A percentile compares a stretch with the other conserved stretches of the same genome.
Evolutionary conservation across 2,888 invertebrate genomes (phyloP).

Genomic region (Sussaba pulchella): DNA sequence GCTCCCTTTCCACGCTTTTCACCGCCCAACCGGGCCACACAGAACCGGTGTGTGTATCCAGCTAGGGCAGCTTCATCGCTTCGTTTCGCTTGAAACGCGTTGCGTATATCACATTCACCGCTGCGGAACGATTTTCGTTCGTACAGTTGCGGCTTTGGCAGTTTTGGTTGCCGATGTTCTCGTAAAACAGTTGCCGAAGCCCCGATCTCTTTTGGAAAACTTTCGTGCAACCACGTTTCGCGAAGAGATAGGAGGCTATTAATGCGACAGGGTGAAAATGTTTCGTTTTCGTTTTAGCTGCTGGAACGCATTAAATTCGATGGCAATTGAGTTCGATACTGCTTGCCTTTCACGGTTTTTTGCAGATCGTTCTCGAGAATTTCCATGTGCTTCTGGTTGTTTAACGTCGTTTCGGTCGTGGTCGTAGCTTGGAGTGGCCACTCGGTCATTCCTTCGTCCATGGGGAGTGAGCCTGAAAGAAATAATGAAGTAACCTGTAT

Average conservation of each 20-base stretch:
- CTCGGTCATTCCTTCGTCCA: too few relatives aligned
- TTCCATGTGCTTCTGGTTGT: not conserved
- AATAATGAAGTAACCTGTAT: too few relatives aligned
- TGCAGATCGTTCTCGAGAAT: not conserved
- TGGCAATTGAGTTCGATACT: slow-evolving; percentile 9
- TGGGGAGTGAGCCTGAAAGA: too few relatives aligned
- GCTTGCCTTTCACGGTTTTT: not conserved
- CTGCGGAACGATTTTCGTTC: slow-evolving; percentile 59
- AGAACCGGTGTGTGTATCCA: slow-evolving; percentile 11
- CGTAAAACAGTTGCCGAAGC: slow-evolving; percentile 54
- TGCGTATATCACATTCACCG: slow-evolving; percentile 55
- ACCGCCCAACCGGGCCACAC: slow-evolving; percentile 29
- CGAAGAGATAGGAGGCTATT: not conserved
- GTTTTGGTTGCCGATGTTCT: slow-evolving; percentile 56
- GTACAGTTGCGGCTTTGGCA: slow-evolving; percentile 36
- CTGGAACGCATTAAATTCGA: not conserved
- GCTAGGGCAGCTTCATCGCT: slow-evolving; percentile 15
- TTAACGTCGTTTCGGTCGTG: not conserved
- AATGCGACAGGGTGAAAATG: slow-evolving; percentile 49
- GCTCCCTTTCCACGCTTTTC: slow-evolving; percentile 46
- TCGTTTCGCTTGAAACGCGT: slow-evolving; percentile 59
- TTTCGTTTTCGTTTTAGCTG: slow-evolving; percentile 31
- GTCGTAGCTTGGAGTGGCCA: too few relatives aligned
- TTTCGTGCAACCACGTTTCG: slow-evolving; percentile 12
- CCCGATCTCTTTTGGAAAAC: slow-evolving; percentile 54